phyloP scores from a whole-genome alignment of 2,113 vertebrate genomes.

The Semnornis frantzii region DNA sequence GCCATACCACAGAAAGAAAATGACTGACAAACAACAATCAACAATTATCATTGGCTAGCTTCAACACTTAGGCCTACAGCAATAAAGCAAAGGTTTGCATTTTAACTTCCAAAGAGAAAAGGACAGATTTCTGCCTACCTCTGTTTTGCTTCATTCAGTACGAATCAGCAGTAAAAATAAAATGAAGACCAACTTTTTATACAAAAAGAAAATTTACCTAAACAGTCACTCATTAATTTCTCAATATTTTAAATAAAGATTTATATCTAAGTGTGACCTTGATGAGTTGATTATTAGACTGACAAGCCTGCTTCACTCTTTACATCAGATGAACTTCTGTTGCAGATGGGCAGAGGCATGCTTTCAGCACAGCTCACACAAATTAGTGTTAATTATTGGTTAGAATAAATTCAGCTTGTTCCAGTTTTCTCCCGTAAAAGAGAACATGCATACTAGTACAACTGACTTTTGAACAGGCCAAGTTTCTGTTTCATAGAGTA shows the following conservation, averaged over 20 bases:
- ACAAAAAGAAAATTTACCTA: not conserved
- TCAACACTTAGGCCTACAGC: not conserved
- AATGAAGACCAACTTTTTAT: not conserved
- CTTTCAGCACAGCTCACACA: not conserved
- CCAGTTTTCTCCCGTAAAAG: not conserved
- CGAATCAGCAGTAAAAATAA: not conserved
- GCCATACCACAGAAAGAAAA: not conserved
- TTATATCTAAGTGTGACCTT: not conserved
- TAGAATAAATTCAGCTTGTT: conserved; percentile 13
- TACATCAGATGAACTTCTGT: not conserved
- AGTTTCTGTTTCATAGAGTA: not conserved
- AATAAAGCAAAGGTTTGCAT: not conserved
- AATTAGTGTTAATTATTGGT: conserved; percentile 22
- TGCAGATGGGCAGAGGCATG: not conserved
- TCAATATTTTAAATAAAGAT: not conserved
- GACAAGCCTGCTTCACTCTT: not conserved
- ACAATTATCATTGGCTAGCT: not conserved
- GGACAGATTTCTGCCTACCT: not conserved
- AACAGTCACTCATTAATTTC: not conserved
- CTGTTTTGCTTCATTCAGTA: not conserved
- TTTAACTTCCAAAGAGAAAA: not conserved
- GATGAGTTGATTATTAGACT: not conserved
- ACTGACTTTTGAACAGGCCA: not conserved
- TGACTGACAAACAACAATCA: not conserved
- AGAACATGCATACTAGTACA: not conserved